Percentiles rank a stretch among this genome's conserved stretches.
Evolutionary conservation across 2,888 invertebrate genomes (phyloP).

Genomic region (Synanthedon formicaeformis): DNA sequence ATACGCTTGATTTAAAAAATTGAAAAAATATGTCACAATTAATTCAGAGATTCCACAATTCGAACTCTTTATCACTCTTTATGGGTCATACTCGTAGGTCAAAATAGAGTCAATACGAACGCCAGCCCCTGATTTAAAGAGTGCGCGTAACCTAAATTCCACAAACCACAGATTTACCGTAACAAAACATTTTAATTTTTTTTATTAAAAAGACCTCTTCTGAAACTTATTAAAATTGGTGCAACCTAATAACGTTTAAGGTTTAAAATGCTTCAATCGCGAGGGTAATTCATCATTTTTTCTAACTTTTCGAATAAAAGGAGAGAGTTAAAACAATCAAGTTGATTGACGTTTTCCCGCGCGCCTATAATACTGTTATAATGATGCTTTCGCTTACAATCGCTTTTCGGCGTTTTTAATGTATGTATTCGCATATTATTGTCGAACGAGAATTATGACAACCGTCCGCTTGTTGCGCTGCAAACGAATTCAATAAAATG

Average conservation of each 20-base stretch:
- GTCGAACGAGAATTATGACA: background rate
- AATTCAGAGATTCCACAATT: no score
- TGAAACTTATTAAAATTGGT: background rate
- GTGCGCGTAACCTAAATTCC: no score
- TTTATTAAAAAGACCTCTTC: background rate
- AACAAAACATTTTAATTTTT: background rate
- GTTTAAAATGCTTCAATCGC: background rate
- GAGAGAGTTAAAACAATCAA: background rate
- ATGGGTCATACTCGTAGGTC: no score
- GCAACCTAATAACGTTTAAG: no score
- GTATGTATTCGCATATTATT: background rate
- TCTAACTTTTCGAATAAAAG: background rate
- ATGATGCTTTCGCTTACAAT: background rate
- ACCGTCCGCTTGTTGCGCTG: constrained; percentile 13
- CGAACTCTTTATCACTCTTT: no score
- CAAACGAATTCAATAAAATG: constrained; percentile 34
- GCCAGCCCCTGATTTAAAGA: no score
- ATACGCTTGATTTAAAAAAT: no score
- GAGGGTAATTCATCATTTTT: background rate
- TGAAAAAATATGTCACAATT: no score
- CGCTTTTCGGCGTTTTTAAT: no score
- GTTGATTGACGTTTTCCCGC: background rate
- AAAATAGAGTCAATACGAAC: no score
- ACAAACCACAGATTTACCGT: background rate
- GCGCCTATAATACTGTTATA: background rate